These are phyloP conservation scores for Chelonia mydas DNA, from an alignment of 2,797 vertebrate species.

Conservation along the genomic window DNA sequence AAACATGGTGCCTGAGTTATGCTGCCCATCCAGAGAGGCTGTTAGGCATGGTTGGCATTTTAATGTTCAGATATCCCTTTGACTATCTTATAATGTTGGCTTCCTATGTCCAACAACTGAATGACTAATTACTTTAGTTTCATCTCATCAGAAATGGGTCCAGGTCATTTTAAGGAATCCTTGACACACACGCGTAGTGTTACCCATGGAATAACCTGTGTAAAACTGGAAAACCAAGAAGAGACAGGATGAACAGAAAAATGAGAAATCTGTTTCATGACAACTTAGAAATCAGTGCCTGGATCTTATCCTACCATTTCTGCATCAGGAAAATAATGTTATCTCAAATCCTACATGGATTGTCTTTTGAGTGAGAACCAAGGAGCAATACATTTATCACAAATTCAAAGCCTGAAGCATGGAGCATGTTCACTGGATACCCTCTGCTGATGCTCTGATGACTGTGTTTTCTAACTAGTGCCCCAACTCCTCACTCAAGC, in stretches of 20 bases:
- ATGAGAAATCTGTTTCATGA: not conserved
- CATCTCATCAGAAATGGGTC: not conserved
- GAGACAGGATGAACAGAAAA: not conserved
- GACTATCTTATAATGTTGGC: not conserved
- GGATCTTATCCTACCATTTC: not conserved
- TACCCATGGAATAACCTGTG: not conserved
- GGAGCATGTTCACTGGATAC: not conserved
- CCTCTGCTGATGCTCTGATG: not conserved
- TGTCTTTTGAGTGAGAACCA: not conserved
- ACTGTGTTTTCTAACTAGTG: not conserved
- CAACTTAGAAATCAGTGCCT: not conserved
- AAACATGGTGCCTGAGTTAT: not conserved
- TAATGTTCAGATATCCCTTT: not conserved
- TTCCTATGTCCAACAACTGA: not conserved
- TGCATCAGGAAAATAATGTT: not conserved
- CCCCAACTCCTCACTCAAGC: not conserved
- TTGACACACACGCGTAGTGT: not conserved
- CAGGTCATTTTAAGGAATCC: not conserved
- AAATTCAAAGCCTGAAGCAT: not conserved
- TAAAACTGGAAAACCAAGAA: not conserved
- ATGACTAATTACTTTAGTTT: not conserved
- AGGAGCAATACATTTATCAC: not conserved
- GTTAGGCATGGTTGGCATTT: not conserved
- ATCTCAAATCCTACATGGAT: not conserved
- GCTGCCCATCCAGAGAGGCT: not conserved